These are phyloP conservation scores for Phenganax subtilis DNA, from an alignment of 92 coral and sea anemone species.

Conservation along the genomic window DNA sequence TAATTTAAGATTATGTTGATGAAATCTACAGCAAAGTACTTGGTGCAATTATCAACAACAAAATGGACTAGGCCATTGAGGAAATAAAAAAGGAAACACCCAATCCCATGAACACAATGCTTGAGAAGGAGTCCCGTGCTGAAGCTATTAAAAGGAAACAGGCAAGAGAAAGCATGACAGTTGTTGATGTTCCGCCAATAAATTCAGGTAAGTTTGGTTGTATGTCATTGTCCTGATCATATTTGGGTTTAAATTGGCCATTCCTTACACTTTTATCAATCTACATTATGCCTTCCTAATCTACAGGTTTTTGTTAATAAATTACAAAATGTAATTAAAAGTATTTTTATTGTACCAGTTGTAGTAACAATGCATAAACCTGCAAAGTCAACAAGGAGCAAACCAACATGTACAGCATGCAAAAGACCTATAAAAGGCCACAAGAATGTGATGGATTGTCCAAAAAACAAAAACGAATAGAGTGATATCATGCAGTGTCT, in stretches of 20 bases:
- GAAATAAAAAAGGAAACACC: conserved; percentile 40
- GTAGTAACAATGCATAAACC: neutral
- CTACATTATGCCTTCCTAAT: too few relatives aligned
- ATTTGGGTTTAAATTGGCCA: too few relatives aligned
- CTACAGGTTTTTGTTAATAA: too few relatives aligned
- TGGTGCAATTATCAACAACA: neutral
- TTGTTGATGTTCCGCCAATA: conserved; percentile 50
- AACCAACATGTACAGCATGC: conserved; percentile 39
- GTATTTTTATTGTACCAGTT: neutral
- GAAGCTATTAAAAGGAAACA: conserved; percentile 38
- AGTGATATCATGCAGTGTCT: neutral
- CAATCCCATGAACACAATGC: conserved; percentile 49
- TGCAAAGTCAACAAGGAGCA: conserved; percentile 9
- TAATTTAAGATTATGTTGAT: conserved; percentile 33
- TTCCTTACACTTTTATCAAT: too few relatives aligned
- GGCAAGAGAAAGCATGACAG: conserved; percentile 34
- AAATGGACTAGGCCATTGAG: neutral
- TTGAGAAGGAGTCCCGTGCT: conserved; percentile 41
- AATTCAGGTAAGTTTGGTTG: neutral
- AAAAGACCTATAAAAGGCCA: conserved; percentile 51
- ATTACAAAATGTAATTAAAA: too few relatives aligned
- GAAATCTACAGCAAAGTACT: conserved; percentile 36
- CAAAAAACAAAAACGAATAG: conserved; percentile 39
- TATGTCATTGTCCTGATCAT: too few relatives aligned
- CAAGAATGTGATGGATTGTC: conserved; percentile 43